These are phyloP conservation scores for Paramormyrops kingsleyae DNA, from an alignment of 2,113 vertebrate species.

Conservation along the genomic window DNA sequence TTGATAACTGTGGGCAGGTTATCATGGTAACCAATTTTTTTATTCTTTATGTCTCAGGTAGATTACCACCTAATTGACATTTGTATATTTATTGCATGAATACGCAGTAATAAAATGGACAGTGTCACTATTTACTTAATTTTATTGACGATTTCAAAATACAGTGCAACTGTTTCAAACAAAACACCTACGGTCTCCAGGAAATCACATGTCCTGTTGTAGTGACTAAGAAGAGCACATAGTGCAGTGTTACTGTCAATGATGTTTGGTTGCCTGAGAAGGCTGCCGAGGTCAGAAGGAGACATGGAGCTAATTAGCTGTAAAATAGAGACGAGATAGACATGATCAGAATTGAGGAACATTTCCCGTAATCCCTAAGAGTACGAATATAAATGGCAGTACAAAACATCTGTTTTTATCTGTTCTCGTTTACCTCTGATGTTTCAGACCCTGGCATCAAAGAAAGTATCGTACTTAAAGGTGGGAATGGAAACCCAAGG, in stretches of 20 bases:
- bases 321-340: conserved; percentile 16
- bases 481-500: conserved; percentile 58
- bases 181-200: conserved; percentile 44
- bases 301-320: conserved; percentile 60
- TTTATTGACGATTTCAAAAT: too few relatives aligned
- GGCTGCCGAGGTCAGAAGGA: conserved; percentile 36
- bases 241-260: conserved; percentile 38
- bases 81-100: too few relatives aligned
- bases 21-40: too few relatives aligned
- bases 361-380: background rate
- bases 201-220: conserved; percentile 36
- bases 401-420: background rate
- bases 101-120: too few relatives aligned
- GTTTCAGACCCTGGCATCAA: conserved; percentile 43
- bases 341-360: background rate
- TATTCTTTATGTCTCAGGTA: too few relatives aligned
- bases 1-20: too few relatives aligned
- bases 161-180: too few relatives aligned
- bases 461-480: conserved; percentile 50
- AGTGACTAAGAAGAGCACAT: conserved; percentile 50
- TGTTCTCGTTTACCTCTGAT: conserved; percentile 43
- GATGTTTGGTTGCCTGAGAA: conserved; percentile 35
- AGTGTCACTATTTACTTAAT: too few relatives aligned
- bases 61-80: too few relatives aligned
- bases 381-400: background rate